phyloP scores from a whole-genome alignment of 2,113 vertebrate genomes.

The Xiphias gladius region DNA sequence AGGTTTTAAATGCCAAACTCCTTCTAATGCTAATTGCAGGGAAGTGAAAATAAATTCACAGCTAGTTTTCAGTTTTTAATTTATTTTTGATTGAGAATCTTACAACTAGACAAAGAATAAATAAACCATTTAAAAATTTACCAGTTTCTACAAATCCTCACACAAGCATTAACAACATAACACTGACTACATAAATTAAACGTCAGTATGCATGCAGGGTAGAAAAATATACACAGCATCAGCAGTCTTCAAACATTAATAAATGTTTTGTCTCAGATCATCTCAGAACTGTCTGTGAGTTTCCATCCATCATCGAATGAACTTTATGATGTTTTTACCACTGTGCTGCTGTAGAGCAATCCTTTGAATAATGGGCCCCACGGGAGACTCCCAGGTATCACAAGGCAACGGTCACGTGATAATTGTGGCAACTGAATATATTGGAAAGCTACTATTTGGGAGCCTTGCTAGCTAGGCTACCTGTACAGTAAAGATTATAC shows the following conservation, averaged over 20 bases:
- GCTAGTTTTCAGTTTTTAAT: background rate
- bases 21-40: background rate
- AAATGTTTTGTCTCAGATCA: too few relatives aligned
- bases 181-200: background rate
- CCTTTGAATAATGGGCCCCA: too few relatives aligned
- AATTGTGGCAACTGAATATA: background rate
- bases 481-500: too few relatives aligned
- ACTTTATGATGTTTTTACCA: background rate
- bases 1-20: constrained; percentile 8
- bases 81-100: background rate
- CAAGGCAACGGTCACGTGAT: background rate
- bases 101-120: background rate
- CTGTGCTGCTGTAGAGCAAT: background rate
- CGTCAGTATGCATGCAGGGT: too few relatives aligned
- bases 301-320: background rate
- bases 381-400: background rate
- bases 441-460: background rate
- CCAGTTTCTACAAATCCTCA: background rate
- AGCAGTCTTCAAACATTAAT: too few relatives aligned
- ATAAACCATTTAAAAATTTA: background rate
- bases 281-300: background rate
- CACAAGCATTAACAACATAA: background rate
- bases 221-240: too few relatives aligned
- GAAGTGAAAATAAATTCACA: constrained; percentile 3
- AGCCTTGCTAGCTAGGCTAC: background rate